Evolutionary conservation across 2,888 invertebrate genomes (phyloP), one percentile per base, ranked within the genome.

Genomic region (Meghimatium bilineatum): DNA sequence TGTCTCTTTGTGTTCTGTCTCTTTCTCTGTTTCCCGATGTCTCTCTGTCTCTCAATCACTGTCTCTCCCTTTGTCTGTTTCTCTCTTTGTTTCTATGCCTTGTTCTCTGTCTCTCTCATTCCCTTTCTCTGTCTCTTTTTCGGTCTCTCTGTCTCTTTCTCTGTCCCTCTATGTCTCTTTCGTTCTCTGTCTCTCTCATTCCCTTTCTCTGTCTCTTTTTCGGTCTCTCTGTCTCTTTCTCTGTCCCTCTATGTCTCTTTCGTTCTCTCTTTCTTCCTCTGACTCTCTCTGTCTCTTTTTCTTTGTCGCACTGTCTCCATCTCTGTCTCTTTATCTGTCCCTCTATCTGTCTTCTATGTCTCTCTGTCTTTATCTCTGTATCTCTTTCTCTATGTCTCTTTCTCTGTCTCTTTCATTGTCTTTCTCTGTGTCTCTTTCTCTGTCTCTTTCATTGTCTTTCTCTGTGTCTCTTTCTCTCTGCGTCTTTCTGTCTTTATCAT

Each of bases 161-260:
- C 78, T 78, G 1, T 34, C 63, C 34, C 32, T 66, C 78, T 60
- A 12, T 66, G 29, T 71, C 10, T 80, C 80, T 72, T n/a, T n/a
- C n/a, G n/a, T 6, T 56, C 56, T 80, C n/a, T 56, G 56, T 71
- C 49, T 80, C 34, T 72, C 71, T 72, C 56, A 56, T 17, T 80
- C 29, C 26, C n/a, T 38, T 49, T n/a, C 44, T 69, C 80, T 67
- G 1, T 44, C 14, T 80, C 44, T 69, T 12, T 71, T 12, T 66
- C 66, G 52, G 26, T 74, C 74, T 81, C 74, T 81, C 74, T 74
- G 29, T 71, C 80, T 49, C 17, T n/a, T n/a, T 49, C n/a, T 56
- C 60, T 81, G 36, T 74, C 44, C 12, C 44, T 44, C 44, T 44
- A 5, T 44, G 6, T 44, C 44, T 44, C 12, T 44, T 44, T 12